A percentile compares a stretch with the other conserved stretches of the same genome.
These are phyloP conservation scores for Carpatolechia fugitivella DNA, from an alignment of 2,888 invertebrate species.

Conservation along the genomic window DNA sequence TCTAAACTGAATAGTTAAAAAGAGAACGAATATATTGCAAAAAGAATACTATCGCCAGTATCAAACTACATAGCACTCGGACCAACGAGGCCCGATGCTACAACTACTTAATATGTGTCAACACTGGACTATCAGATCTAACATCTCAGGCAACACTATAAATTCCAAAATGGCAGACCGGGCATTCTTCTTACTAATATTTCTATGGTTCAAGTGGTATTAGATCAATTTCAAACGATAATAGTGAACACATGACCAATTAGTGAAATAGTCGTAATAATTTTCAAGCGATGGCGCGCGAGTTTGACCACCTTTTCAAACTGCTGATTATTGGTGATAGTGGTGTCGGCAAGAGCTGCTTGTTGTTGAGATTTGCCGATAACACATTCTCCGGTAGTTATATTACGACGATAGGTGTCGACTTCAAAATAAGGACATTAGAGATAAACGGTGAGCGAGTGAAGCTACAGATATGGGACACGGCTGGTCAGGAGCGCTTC, in stretches of 20 bases:
- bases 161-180: constrained; percentile 77
- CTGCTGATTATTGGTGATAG: constrained; percentile 99
- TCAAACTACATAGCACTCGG: no score
- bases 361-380: constrained; percentile 97
- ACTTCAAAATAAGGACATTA: constrained; percentile 99
- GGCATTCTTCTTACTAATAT: constrained; percentile 71
- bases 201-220: constrained; percentile 57
- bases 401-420: constrained; percentile 99
- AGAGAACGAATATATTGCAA: no score
- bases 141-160: no score
- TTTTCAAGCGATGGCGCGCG: constrained; percentile 88
- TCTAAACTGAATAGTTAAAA: no score
- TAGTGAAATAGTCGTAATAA: constrained; percentile 52
- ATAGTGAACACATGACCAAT: constrained; percentile 72
- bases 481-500: constrained; percentile 98
- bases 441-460: constrained; percentile 93
- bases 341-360: constrained; percentile 99
- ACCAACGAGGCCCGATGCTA: no score
- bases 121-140: no score
- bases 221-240: constrained; percentile 55
- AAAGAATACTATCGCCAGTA: no score
- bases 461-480: constrained; percentile 99
- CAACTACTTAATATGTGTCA: no score
- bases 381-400: constrained; percentile 98
- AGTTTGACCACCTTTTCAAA: constrained; percentile 99